These are phyloP conservation scores for Schizotus pectinicornis DNA, from an alignment of 2,888 invertebrate species.

Conservation along the genomic window DNA sequence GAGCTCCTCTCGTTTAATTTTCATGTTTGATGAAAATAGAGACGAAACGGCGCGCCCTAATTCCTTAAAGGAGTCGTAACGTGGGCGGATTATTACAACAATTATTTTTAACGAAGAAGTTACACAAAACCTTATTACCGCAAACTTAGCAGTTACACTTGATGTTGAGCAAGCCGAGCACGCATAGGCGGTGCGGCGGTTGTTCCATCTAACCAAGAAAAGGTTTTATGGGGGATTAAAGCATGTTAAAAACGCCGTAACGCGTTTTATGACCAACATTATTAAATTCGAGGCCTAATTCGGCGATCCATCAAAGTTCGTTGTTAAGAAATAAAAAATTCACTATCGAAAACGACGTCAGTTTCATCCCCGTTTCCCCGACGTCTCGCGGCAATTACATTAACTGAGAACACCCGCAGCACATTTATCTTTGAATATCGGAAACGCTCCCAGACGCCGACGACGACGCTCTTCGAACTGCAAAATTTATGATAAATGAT, in stretches of 20 bases:
- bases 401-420: neutral
- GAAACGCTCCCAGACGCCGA: slow-evolving; percentile 5
- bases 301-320: no score
- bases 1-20: slow-evolving; percentile 13
- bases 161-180: neutral
- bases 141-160: neutral
- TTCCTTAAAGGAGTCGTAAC: slow-evolving; percentile 3
- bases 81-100: slow-evolving; percentile 8
- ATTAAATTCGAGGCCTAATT: no score
- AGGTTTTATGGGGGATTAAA: no score
- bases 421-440: slow-evolving; percentile 10
- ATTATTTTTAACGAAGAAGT: slow-evolving; percentile 20
- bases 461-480: slow-evolving; percentile 9
- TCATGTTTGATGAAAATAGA: slow-evolving; percentile 14
- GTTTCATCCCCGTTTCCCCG: no score
- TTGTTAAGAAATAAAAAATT: no score
- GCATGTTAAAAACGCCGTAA: no score
- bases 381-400: slow-evolving; percentile 10
- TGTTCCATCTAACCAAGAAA: no score
- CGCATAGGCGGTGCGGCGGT: no score
- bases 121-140: slow-evolving; percentile 10
- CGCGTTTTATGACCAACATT: no score
- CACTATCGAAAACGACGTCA: no score
- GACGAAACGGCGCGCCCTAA: slow-evolving; percentile 2
- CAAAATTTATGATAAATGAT: slow-evolving; percentile 20